Evolutionary conservation across 2,797 vertebrate genomes (phyloP).

Genomic region (Pelodytes ibericus): DNA sequence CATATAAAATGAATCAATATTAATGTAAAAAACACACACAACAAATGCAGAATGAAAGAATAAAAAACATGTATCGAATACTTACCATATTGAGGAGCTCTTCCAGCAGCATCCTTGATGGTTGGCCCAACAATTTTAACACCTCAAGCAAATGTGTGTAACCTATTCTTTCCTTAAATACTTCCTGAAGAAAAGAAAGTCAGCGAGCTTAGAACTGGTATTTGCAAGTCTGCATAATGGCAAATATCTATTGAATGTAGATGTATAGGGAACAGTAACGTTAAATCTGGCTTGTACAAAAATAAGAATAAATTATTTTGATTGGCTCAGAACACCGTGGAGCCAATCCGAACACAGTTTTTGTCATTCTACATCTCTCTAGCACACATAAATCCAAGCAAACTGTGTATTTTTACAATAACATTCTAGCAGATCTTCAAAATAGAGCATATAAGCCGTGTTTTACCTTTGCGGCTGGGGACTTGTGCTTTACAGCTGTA

Average conservation of each 20-base stretch:
- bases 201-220: not conserved
- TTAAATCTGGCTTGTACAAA: not conserved
- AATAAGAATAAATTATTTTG: too few species aligned
- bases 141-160: conserved; percentile 94
- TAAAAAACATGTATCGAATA: not conserved
- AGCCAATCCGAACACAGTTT: too few species aligned
- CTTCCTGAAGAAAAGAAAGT: conserved; percentile 73
- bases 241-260: too few species aligned
- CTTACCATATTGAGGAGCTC: conserved; percentile 98
- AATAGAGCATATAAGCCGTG: not conserved
- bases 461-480: conserved; percentile 93
- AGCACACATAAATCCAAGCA: too few species aligned
- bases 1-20: too few species aligned
- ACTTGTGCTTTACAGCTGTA: conserved; percentile 96
- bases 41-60: not conserved
- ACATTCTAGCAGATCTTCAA: too few species aligned
- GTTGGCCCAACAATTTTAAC: conserved; percentile 89
- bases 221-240: too few species aligned
- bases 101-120: conserved; percentile 87
- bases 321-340: too few species aligned
- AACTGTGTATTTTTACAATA: too few species aligned
- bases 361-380: too few species aligned
- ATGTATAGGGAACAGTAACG: too few species aligned
- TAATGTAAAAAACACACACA: not conserved
- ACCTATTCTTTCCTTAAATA: conserved; percentile 97